Evolutionary conservation across 2,113 vertebrate species (phyloP), one percentile per base, ranked within the genome.

Genomic region (Rhea americana): DNA sequence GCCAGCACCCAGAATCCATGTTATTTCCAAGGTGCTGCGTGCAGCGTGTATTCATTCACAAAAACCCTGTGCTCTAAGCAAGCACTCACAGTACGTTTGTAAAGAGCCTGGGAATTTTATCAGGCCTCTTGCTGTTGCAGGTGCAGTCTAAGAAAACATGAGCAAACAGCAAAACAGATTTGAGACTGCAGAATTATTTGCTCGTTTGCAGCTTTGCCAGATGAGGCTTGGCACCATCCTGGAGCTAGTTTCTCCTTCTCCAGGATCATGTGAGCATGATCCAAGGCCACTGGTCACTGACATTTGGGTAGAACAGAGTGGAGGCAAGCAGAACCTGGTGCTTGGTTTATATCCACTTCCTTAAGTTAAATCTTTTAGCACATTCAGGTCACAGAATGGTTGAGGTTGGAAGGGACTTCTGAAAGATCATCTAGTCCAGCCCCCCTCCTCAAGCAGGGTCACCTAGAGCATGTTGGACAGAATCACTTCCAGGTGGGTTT

Each of bases 141-240:
- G 47, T 62, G 43, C 37, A 18, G 35, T 18, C 55, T 32, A 11
- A 62, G 67, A 63, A 75, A 55, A 50, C 56, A 14, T 37, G 17
- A 55, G n/a, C 45, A 25, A 82, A 12, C 22, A 80, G 41, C 56
- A 72, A 43, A 84, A 55, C 4, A 2, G 62, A 21, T 72, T 16
- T 39, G 70, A 75, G 66, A 22, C 0, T 2, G 9, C 3, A 4
- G 21, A n/a, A 2, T 61, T 50, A 53, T 26, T 22, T 0, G 0
- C 43, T 59, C 3, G 0, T 58, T 80, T 53, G 11, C 20, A 32
- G 43, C 84, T 70, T 67, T 45, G 62, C 28, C 84, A 66, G 50
- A 1, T 26, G 17, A 43, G 17, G 25, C 12, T 20, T 41, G 43
- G 45, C 81, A 75, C 28, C 55, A 28, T 28, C 72, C 35, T 2